phyloP scores from a whole-genome alignment of 2,113 vertebrate genomes.

The Peromyscus californicus region DNA sequence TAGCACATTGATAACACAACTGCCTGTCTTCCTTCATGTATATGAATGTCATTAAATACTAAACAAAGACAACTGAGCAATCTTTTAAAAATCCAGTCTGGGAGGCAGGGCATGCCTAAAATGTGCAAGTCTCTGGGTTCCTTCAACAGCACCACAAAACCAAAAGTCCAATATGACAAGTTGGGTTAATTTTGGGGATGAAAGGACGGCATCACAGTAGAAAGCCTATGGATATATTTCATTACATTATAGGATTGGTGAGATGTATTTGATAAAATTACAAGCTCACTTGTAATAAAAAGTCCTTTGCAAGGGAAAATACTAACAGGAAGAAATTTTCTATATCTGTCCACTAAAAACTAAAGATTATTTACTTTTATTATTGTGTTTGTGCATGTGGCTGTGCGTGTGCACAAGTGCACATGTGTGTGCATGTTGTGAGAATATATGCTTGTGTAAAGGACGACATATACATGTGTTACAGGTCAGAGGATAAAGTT shows the following conservation, averaged over 20 bases:
- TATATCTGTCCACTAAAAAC: neutral
- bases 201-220: neutral
- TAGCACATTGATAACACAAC: neutral
- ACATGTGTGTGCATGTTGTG: neutral
- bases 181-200: neutral
- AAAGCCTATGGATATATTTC: conserved; percentile 3
- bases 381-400: neutral
- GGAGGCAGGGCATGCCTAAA: neutral
- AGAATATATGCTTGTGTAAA: neutral
- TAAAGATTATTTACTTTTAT: neutral
- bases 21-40: neutral
- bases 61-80: conserved; percentile 12
- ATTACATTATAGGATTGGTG: neutral
- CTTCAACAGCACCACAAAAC: neutral
- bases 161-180: neutral
- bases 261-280: neutral
- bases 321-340: neutral
- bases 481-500: neutral
- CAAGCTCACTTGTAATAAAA: neutral
- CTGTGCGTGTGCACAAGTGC: neutral
- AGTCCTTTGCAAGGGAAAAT: conserved; percentile 19
- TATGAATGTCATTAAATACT: conserved; percentile 3
- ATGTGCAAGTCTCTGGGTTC: neutral
- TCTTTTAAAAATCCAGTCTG: neutral
- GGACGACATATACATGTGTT: neutral